Evolutionary conservation across 1,140 invertebrate genomes (phyloP), one percentile per base, ranked within the genome.

Genomic region (Paracyclopina nana): DNA sequence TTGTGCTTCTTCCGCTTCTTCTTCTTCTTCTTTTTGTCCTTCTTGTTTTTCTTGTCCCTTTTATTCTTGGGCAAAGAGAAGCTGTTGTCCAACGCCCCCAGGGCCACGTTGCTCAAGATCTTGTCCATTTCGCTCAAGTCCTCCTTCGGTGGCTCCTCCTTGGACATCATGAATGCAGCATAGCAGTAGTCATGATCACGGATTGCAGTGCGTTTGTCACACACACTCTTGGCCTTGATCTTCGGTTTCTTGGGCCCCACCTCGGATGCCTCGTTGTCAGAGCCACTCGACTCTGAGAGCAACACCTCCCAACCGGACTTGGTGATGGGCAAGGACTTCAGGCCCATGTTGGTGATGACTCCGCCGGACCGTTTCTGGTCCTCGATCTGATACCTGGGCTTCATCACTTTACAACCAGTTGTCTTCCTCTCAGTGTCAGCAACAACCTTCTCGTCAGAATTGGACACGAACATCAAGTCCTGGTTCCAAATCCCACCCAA

Each of bases 51-150:
- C n/a, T n/a, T n/a, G n/a, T n/a, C n/a, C n/a, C n/a, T n/a, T 18
- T 42, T 42, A n/a, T 38, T 40, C 30, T 38, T 41, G 14, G 40
- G 29, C 6, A 41, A 25, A 4, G 31, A 44, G 5, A 49, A 16
- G 3, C 16, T 16, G 38, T 52, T 24, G 16, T 28, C 46, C 18
- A 49, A 26, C 2, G 14, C 16, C 16, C 34, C 50, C 14, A 52
- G 22, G 12, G 50, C 40, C 11, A 52, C 50, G 14, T 52, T 42
- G 28, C 50, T 52, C 9, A 52, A 20, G 18, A 52, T 42, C 26
- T 52, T 52, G 27, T 52, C 50, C 50, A 52, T 52, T 27, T 52
- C 50, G 16, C 38, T 52, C 9, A 40, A 25, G 16, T 52, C 50
- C 8, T 14, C 30, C 1, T 18, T 5, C 11, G 31, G 31, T 6